Conservation (phyloP, 1,140 invertebrate species). For the Orchesella cincta region DNA sequence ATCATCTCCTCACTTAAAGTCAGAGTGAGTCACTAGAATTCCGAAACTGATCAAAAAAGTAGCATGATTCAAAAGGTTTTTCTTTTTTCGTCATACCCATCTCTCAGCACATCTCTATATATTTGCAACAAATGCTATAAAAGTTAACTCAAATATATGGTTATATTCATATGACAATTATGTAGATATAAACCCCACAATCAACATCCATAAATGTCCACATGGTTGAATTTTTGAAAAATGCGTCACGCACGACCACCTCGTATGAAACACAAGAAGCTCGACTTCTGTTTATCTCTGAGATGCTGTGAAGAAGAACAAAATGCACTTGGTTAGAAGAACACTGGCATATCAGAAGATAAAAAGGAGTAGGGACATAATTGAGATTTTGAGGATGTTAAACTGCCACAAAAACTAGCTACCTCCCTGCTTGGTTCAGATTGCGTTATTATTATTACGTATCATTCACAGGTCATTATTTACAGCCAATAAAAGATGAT, state of each 20-base stretch:
- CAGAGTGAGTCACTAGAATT: too few species aligned
- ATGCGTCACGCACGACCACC: conserved; percentile 23
- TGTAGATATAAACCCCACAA: conserved; percentile 3
- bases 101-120: too few species aligned
- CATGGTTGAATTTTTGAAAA: conserved; percentile 5
- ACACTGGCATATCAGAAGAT: conserved; percentile 10
- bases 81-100: too few species aligned
- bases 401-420: conserved; percentile 9
- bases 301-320: neutral
- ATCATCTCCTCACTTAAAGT: too few species aligned
- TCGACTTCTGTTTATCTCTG: neutral
- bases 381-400: conserved; percentile 6
- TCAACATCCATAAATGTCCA: conserved; percentile 24
- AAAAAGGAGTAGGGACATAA: conserved; percentile 8
- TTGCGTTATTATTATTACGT: conserved; percentile 28
- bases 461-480: conserved; percentile 30
- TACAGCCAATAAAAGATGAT: conserved; percentile 27
- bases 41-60: too few species aligned
- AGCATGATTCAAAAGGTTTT: too few species aligned
- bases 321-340: neutral
- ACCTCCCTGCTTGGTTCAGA: conserved; percentile 9
- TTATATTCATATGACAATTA: conserved; percentile 21
- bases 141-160: too few species aligned
- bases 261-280: conserved; percentile 8
- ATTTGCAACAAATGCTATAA: too few species aligned